phyloP scores from a whole-genome alignment of 2,888 invertebrate genomes.

The Mesorhabditis belari region DNA sequence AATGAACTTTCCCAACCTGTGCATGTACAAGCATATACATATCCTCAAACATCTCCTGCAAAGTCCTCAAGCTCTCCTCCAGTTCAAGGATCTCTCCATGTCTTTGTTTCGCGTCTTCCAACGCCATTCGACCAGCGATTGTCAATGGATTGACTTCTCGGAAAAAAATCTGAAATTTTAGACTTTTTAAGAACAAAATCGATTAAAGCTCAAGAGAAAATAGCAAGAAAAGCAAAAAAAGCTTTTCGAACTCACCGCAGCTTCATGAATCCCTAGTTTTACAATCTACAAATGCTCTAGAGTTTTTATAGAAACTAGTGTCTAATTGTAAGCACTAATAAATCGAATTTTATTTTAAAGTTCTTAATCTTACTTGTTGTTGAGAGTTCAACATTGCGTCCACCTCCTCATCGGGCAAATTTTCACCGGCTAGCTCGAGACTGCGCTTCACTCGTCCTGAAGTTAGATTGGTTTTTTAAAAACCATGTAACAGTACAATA shows the following conservation, averaged over 20 bases:
- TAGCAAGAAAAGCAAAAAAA: neutral
- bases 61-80: constrained; percentile 96
- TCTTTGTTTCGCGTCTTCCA: constrained; percentile 58
- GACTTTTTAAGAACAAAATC: neutral
- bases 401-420: constrained; percentile 36
- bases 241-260: neutral
- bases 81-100: constrained; percentile 99
- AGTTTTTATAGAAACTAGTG: too few relatives aligned
- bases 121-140: constrained; percentile 35
- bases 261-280: neutral
- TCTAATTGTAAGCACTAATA: too few relatives aligned
- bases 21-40: constrained; percentile 89
- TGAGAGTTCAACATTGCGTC: constrained; percentile 34
- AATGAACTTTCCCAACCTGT: constrained; percentile 33
- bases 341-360: too few relatives aligned
- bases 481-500: neutral
- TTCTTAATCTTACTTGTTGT: constrained; percentile 13
- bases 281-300: too few relatives aligned
- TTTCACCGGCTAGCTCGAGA: constrained; percentile 43
- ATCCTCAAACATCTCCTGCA: constrained; percentile 99
- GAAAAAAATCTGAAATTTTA: constrained; percentile 37
- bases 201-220: neutral
- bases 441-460: constrained; percentile 45
- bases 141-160: constrained; percentile 46
- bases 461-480: constrained; percentile 2